Conservation (phyloP, 2,797 vertebrate species). For the Tragopan temminckii region DNA sequence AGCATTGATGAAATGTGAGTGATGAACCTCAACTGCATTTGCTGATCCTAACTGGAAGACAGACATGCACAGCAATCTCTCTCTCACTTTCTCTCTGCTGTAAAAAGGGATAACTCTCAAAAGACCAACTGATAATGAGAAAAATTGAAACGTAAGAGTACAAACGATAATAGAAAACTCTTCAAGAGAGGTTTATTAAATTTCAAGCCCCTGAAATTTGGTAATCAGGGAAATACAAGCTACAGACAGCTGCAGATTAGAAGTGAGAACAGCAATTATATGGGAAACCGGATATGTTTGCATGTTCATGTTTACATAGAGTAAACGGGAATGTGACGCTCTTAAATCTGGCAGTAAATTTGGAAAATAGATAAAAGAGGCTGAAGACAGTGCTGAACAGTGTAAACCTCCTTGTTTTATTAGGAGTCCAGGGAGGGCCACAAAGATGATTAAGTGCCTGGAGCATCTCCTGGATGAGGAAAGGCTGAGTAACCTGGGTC, state of each 20-base stretch:
- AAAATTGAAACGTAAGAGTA: neutral
- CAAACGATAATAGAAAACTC: neutral
- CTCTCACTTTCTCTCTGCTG: neutral
- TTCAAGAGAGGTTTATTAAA: slow-evolving; percentile 32
- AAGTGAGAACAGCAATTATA: neutral
- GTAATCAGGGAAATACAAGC: neutral
- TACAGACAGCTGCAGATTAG: neutral
- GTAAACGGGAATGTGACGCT: neutral
- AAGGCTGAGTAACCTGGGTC: too few relatives aligned
- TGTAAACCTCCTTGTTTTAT: neutral
- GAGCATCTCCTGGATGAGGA: too few relatives aligned
- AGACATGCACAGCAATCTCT: neutral
- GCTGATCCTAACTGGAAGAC: neutral
- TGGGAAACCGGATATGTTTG: neutral
- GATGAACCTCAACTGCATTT: neutral
- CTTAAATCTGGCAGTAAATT: neutral
- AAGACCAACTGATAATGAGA: slow-evolving; percentile 39
- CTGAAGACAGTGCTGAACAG: neutral
- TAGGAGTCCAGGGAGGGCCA: neutral
- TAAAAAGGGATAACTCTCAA: slow-evolving; percentile 25
- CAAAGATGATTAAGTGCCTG: too few relatives aligned
- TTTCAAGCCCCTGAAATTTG: slow-evolving; percentile 1
- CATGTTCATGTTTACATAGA: neutral
- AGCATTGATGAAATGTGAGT: neutral
- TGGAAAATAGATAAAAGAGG: neutral